Evolutionary conservation across 2,113 vertebrate species (phyloP), one percentile per base, ranked within the genome.

Genomic region (Hemicordylus capensis): DNA sequence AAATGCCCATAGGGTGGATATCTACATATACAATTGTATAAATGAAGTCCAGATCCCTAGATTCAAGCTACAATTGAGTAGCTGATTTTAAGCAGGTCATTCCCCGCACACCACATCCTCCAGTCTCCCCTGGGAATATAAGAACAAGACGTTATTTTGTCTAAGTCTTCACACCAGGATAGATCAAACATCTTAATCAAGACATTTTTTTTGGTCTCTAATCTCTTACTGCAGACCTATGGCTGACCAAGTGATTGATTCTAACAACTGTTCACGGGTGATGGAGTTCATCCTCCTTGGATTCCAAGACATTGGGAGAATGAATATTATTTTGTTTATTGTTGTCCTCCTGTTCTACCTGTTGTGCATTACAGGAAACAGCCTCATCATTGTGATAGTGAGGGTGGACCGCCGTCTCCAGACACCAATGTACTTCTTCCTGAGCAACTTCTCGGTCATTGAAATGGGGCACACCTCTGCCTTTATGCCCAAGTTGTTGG

Each of bases 371-470:
- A 28, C 66, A 44, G 73, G 54, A 20, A 85, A 89, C 31, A 15
- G 48, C n/a, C 37, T 76, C 34, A 75, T 69, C 31, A 58, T 89
- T 22, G 3, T 66, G 37, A 42, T 66, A 10, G 34, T 81, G 7
- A 51, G 61, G 24, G 63, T n/a, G 34, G 58, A 73, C 20, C 0
- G 0, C 14, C 28, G 4, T 7, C 77, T 89, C 28, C 78, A 70
- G 73, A 80, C 44, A 19, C 58, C 83, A 39, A 64, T 58, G 78
- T 80, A 79, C 39, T 56, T 82, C 64, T 46, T 89, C 73, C 61
- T 80, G 22, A 61, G 81, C 42, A 59, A 48, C 42, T 37, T 83
- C 42, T 83, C 70, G 22, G 44, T 83, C 20, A 24, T 63, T 42
- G 87, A 88, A 19, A 81, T 70, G 4, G 7, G 76, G 17, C 24